Conservation (phyloP, 2,888 invertebrate genomes). For the Xanthia icteritia region DNA sequence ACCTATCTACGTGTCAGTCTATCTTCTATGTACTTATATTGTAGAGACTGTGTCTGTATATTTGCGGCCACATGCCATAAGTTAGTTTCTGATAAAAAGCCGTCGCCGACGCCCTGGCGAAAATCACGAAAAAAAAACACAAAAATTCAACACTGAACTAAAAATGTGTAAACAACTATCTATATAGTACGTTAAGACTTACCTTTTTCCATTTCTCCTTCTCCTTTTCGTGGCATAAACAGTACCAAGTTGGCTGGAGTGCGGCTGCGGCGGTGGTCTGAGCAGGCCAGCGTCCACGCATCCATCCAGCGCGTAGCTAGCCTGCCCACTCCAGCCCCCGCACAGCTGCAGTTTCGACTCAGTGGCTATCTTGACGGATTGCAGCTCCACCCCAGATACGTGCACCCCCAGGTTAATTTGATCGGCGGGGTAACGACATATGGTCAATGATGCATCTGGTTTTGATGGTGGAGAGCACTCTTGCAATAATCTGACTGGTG, state of each 20-base stretch:
- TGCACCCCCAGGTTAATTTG: conserved; percentile 47
- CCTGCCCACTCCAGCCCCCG: conserved; percentile 86
- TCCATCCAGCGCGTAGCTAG: conserved; percentile 91
- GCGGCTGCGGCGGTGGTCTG: conserved; percentile 95
- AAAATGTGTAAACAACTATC: background rate
- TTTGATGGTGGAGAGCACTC: conserved; percentile 10
- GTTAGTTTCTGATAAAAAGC: background rate
- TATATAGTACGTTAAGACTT: conserved; percentile 74
- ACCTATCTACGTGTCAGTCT: background rate
- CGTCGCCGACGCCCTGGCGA: conserved; percentile 1
- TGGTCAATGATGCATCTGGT: conserved; percentile 57
- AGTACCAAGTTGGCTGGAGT: conserved; percentile 97
- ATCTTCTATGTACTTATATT: background rate
- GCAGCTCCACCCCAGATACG: conserved; percentile 58
- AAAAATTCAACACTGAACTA: background rate
- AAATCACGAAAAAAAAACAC: background rate
- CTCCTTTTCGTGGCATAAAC: conserved; percentile 99
- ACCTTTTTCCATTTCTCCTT: conserved; percentile 99
- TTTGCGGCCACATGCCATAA: background rate
- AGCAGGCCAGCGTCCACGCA: conserved; percentile 93
- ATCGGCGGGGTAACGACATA: conserved; percentile 55
- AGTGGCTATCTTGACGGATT: conserved; percentile 88
- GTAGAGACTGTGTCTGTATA: background rate
- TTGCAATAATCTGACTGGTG: conserved; percentile 16
- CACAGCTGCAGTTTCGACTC: conserved; percentile 87